Conservation (phyloP, 2,888 invertebrate genomes). For the Drosophila meridionalis region DNA sequence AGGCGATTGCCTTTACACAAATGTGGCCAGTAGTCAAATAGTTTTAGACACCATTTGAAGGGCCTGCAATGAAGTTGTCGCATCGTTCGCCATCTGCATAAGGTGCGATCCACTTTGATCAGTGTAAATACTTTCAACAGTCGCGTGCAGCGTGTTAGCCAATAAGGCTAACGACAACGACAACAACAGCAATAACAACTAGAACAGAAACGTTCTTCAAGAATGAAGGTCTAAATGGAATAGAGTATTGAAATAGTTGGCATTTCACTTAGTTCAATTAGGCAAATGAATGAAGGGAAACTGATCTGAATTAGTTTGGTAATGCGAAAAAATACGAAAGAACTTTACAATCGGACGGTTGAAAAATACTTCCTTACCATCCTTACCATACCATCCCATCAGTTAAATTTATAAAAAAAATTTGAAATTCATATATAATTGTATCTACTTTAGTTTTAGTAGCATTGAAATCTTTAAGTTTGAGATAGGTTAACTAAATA, state of each 20-base stretch:
- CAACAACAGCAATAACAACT: not conserved
- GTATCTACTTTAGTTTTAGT: no score
- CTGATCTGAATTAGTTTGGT: no score
- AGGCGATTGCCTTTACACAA: constrained; percentile 15
- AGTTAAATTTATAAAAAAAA: no score
- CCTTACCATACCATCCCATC: no score
- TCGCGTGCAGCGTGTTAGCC: not conserved
- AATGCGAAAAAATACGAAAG: not conserved
- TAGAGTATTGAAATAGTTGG: not conserved
- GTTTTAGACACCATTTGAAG: constrained; percentile 50
- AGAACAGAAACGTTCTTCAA: not conserved
- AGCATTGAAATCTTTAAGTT: no score
- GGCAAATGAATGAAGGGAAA: not conserved
- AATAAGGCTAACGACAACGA: constrained; percentile 19
- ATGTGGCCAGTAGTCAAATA: constrained; percentile 65
- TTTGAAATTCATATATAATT: no score
- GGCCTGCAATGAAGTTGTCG: constrained; percentile 31
- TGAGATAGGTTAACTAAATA: no score
- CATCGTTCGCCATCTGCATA: constrained; percentile 64
- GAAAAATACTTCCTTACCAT: not conserved
- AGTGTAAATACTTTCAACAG: constrained; percentile 23
- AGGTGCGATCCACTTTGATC: constrained; percentile 69
- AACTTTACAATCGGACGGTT: not conserved
- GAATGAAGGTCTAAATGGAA: constrained; percentile 2
- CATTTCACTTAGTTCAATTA: not conserved